Base-by-base conservation (phyloP, 2,113 vertebrate species). In the Oryzias celebensis region DNA sequence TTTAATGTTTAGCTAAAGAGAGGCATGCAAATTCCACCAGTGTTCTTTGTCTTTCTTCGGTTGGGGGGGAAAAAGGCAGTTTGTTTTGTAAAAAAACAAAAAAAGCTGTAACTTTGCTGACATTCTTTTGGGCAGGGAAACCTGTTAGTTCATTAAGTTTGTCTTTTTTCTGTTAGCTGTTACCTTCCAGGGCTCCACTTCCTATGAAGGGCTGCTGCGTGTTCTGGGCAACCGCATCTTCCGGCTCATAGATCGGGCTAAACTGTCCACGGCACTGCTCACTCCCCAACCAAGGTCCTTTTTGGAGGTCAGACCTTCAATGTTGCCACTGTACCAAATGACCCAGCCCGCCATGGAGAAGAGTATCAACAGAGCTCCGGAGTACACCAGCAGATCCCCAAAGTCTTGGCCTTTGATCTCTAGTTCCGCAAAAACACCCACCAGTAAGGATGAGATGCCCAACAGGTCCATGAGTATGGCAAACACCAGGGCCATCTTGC, bases 301-400 rank as follows among this genome's bases (percentile, higher is more conserved):
- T 4, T 49, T 68, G 17, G 82, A 77, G 3, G 55, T 77, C 72
- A 92, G 76, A 24, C 91, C 91, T 75, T 96, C 93, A 6, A 96
- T 93, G 71, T 96, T 96, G 65, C 95, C 95, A 0, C 94, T 96
- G 88, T 96, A 96, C 95, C 95, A 96, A 87, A 96, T 87, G 51
- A 96, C 92, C 95, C 95, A 96, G 56, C 93, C 93, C 0, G 91
- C 90, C 69, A 96, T 82, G 54, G 95, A 96, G 68, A 94, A 28
- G 24, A 96, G 87, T 23, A 96, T 88, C 43, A 96, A 86, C 59
- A 96, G 87, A 23, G 92, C 93, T 3, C 94, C 94, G 0, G 93
- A 83, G 85, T 96, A 96, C 66, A 96, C 93, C 55, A 96, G 83
- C 52, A 96, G 79, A 83, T 96, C 95, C 23, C 94, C 94, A 74